Evolutionary conservation across 2,888 invertebrate genomes (phyloP), one percentile per base, ranked within the genome.

Genomic region (Dicroscelio sp.): DNA sequence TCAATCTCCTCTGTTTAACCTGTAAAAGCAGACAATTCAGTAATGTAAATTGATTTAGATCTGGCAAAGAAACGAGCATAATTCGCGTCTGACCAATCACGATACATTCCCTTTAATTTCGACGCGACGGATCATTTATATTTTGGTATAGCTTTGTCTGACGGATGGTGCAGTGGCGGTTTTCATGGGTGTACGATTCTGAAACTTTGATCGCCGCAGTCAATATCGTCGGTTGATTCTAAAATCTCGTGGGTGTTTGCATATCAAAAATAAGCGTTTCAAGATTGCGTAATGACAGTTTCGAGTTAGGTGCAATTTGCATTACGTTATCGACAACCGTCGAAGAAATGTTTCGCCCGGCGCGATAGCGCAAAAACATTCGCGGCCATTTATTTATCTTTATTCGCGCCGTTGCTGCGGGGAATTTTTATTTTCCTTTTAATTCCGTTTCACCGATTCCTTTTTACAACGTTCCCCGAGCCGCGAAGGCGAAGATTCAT

Each of bases 71-170:
- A 76, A 30, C 8, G 52, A 75, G 43, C 65, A 30, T 65, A 79
- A 79, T 25, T 52, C 31, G 25, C 25, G 25, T 23, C 8, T 30
- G 48, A 30, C 55, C 82, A 82, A 87, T 87, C 65, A 87, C 25
- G 33, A 79, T 30, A 38, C 76, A 85, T 89, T 76, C 85, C 55
- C 89, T 89, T 85, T 75, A 89, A 85, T 89, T 85, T 85, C 52
- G 52, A 60, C 75, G 73, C 88, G 79, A 88, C 88, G 58, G 85
- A 89, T 89, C 89, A 82, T 88, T 88, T 88, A 89, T 85, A 80
- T 85, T 89, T 89, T 48, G 55, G 20, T 73, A 43, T 35, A 48
- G 85, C 69, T 80, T 80, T 85, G 85, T 85, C 89, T 67, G 89
- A 85, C 43, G 60, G 80, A 75, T 89, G 75, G 69, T 67, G 33